These are phyloP conservation scores for Troides helena DNA, from an alignment of 2,888 invertebrate genomes.

Conservation along the genomic window DNA sequence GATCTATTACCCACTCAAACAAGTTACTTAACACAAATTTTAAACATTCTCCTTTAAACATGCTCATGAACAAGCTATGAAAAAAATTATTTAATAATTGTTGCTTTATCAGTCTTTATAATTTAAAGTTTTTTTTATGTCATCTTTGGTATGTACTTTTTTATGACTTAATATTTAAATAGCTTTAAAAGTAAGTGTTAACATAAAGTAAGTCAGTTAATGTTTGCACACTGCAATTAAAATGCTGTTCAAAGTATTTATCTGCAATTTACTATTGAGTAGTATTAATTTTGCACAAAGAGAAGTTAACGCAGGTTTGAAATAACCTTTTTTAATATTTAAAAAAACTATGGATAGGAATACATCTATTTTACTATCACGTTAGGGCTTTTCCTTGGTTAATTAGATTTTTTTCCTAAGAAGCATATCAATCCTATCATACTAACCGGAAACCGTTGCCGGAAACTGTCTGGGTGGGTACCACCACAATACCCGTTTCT, in stretches of 20 bases:
- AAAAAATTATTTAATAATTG: neutral
- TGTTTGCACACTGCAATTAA: neutral
- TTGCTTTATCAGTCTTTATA: neutral
- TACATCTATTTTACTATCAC: neutral
- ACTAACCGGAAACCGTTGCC: no score
- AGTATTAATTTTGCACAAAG: neutral
- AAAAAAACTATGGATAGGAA: neutral
- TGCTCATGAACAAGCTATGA: no score
- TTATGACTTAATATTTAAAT: neutral
- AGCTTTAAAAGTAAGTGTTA: neutral
- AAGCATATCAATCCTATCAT: no score
- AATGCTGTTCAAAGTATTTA: neutral
- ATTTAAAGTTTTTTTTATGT: neutral
- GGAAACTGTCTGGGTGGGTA: no score
- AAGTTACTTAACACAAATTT: no score
- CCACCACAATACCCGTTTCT: no score
- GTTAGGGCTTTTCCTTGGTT: no score
- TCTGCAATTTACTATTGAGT: neutral
- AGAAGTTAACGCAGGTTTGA: neutral
- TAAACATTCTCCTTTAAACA: no score
- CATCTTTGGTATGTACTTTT: neutral
- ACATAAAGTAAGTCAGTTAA: neutral
- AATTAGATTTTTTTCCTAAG: no score
- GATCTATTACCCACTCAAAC: no score
- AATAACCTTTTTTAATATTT: neutral